Conservation (phyloP, 2,888 invertebrate genomes). For the Lagria hirta region DNA sequence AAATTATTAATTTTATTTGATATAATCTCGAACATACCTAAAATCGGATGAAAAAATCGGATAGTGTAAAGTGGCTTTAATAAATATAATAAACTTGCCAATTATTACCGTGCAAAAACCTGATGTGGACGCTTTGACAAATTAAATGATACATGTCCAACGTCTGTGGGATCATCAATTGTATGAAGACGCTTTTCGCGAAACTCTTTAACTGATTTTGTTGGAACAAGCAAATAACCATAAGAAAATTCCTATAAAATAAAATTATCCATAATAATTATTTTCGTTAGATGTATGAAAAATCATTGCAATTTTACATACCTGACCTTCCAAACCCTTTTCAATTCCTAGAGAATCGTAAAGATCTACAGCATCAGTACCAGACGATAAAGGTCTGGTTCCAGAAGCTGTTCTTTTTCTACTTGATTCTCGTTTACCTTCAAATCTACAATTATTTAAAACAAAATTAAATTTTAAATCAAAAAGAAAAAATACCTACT, state of each 20-base stretch:
- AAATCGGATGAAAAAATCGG: conserved; percentile 3
- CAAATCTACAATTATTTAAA: conserved; percentile 30
- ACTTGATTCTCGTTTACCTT: conserved; percentile 50
- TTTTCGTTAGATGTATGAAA: conserved; percentile 1
- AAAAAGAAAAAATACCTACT: too few species aligned
- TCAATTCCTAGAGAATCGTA: conserved; percentile 84
- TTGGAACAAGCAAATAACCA: conserved; percentile 79
- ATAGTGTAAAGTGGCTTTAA: conserved; percentile 2
- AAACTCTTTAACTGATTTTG: conserved; percentile 58
- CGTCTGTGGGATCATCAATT: conserved; percentile 47
- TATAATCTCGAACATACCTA: too few species aligned
- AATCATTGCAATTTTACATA: conserved; percentile 17
- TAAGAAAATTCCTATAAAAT: conserved; percentile 78
- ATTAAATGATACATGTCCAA: conserved; percentile 33
- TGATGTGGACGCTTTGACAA: conserved; percentile 49
- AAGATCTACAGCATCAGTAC: conserved; percentile 81
- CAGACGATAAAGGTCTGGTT: conserved; percentile 79
- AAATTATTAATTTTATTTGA: too few species aligned
- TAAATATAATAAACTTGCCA: too few species aligned
- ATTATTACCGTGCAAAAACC: conserved; percentile 63
- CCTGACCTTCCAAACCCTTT: conserved; percentile 78
- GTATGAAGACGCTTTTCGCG: conserved; percentile 52
- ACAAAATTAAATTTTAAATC: conserved; percentile 11
- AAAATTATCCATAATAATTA: conserved; percentile 3
- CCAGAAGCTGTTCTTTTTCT: conserved; percentile 80